Base-by-base conservation (phyloP, 2,113 vertebrate species). In the Brachirus orientalis region DNA sequence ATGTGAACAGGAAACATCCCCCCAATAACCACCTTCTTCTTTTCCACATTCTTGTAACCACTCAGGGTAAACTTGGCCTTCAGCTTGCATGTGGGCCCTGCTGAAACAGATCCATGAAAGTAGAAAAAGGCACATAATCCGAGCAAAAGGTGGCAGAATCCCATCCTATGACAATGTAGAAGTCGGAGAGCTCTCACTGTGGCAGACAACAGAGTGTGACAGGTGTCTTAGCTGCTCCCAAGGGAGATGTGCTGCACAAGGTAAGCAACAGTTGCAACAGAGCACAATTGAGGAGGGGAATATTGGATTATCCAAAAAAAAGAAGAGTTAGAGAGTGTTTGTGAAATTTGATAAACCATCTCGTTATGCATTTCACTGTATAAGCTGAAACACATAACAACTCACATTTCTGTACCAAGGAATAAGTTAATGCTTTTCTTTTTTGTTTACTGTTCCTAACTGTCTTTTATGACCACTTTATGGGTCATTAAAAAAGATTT, bases 1-100 rank as follows among this genome's bases (percentile, higher is more conserved):
- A 77, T 90, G 57, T 95, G 92, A 33, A 95, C 88, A 0, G 94
- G 91, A 76, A 96, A 96, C 93, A 94, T 92, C 9, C 95, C 94
- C 38, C 94, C 92, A 1, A 95, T 61, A 0, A 95, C 88, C 0
- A 95, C 88, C 40, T 86, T 89, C 56, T 93, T 94, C 69, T 94
- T 94, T 40, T 88, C 85, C 10, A 93, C 86, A 10, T 94, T 68
- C 69, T 94, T 93, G 74, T 94, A 95, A 13, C 93, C 93, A 11
- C 59, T 91, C 78, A 96, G 85, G 73, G 94, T 85, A 79, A 92
- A 88, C 68, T 94, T 91, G 55, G 85, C 91, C 51, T 94, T 92
- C 41, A 93, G 70, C 54, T 93, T 89, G 69, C 92, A 93, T 0
- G 62, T 82, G 13, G 84, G 56, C 47, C 87, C 69, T 1, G 79